These are phyloP conservation scores for Channa argus DNA, from an alignment of 2,113 vertebrate genomes.

Conservation along the genomic window DNA sequence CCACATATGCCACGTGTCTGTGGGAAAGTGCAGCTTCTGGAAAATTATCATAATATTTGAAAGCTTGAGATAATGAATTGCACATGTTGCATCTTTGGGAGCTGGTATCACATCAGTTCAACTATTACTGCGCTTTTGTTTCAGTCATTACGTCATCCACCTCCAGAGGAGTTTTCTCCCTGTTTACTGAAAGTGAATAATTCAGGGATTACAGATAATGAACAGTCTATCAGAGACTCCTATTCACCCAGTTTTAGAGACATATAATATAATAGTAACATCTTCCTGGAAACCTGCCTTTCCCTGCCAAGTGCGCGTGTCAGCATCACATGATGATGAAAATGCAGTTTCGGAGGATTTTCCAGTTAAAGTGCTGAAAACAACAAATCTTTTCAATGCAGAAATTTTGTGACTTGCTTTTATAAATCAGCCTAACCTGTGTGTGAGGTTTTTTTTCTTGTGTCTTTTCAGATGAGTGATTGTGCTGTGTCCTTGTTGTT, in stretches of 20 bases:
- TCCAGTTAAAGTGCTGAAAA: conserved; percentile 15
- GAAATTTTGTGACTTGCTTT: not conserved
- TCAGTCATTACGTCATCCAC: not conserved
- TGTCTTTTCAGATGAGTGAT: conserved; percentile 85
- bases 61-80: not conserved
- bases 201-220: not conserved
- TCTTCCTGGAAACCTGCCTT: conserved; percentile 26
- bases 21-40: not conserved
- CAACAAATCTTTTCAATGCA: not conserved
- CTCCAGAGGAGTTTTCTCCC: not conserved
- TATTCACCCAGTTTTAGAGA: not conserved
- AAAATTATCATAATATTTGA: not conserved
- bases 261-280: not conserved
- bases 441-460: conserved; percentile 78
- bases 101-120: not conserved
- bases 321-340: conserved; percentile 33
- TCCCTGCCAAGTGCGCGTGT: conserved; percentile 39
- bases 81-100: not conserved
- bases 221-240: not conserved
- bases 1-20: no score
- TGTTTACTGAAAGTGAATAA: not conserved
- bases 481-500: conserved; percentile 88
- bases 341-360: conserved; percentile 20
- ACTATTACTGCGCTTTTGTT: not conserved
- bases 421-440: conserved; percentile 27